Percentiles rank a stretch among this genome's conserved stretches.
These are phyloP conservation scores for cattle (Bos taurus) DNA, from an alignment of 2,113 vertebrate species.

Conservation along the genomic window ARS-UCD2.0 NC_037339.1:84947501-84948000, in stretches of 20 bases:
- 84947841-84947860: not conserved
- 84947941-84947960: not conserved
- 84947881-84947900: not conserved
- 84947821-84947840: not conserved
- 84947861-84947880: rapidly evolving
- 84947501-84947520: not conserved
- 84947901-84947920: not conserved
- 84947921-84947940: not conserved
- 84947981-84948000: not conserved
- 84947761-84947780: not conserved
- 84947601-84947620: not conserved
- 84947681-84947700: not conserved
- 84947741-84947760: not conserved
- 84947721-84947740: not conserved
- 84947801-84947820: not conserved
- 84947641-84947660: not conserved
- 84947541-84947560: not conserved
- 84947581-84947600: not conserved
- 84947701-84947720: not conserved
- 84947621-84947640: not conserved
- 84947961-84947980: not conserved
- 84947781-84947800: not conserved
- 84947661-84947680: not conserved
- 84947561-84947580: not conserved
- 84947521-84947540: not conserved